Base-by-base conservation (phyloP, 2,888 invertebrate genomes). In the Cremastobaeus sp. region DNA sequence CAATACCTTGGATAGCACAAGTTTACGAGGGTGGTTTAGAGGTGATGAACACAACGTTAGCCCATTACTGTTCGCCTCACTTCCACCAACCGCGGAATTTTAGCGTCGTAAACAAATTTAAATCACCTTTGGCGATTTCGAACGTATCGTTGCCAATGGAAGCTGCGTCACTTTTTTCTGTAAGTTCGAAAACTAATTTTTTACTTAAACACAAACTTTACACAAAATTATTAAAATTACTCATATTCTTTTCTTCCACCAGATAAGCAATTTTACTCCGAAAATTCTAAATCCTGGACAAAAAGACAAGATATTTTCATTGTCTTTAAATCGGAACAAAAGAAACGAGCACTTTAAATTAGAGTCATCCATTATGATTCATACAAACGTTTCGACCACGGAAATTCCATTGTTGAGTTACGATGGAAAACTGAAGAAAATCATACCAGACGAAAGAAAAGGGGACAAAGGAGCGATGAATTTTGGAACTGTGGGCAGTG, bases 371-470 rank as follows among this genome's bases (percentile, higher is more conserved):
- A 89, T 94, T 77, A 89, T 90, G 35, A 88, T 95, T 50, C 90
- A 92, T 83, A 94, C 94, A 14, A 95, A 95, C 87, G 90, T 94
- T 65, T 94, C 95, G 20, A 90, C 90, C 32, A 91, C 94, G 78
- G 89, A 90, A 77, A 90, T 95, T 74, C 94, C 94, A 25, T 87
- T 95, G 72, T 86, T 92, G 50, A 92, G 93, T 82, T 95, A 94
- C 84, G 92, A 93, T 84, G 95, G 94, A 43, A 92, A 91, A 84
- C 88, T 95, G 3, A 81, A 74, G 25, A 87, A 85, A 81, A 84
- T 88, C 47, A 84, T 88, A 71, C 86, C 85, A 8, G 84, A 81
- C 6, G 88, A 84, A 50, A 76, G 81, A 18, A 85, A 85, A 6
- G 82, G 78, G 34, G 87, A 86, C 59, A 82, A 83, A 48, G 88